Base-by-base conservation (phyloP, 2,797 vertebrate species). In the Lophotriccus pileatus region DNA sequence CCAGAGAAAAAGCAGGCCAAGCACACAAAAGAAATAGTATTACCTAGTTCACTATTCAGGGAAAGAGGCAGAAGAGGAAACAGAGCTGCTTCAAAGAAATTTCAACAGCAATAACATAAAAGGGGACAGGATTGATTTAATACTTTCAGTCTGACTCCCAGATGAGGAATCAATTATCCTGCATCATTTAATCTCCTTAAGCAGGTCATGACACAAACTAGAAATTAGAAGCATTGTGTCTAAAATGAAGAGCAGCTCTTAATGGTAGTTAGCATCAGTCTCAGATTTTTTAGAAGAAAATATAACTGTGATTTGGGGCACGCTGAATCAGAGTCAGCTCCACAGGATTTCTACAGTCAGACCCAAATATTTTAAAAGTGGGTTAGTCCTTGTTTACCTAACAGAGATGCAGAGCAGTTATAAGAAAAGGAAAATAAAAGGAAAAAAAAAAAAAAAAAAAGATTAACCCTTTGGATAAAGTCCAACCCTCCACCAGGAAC, bases 81-180 rank as follows among this genome's bases (percentile, higher is more conserved):
- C 63, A 92, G 47, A 85, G 18, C 44, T 90, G 79, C 72, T 91
- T 87, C 83, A 78, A 84, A 96, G 82, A 79, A 66, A 82, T 94
- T 91, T 67, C 41, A 44, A 32, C 63, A 52, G 56, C 55, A 91
- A 44, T 62, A 93, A 96, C 90, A 70, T 69, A 24, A 84, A 95
- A 93, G 55, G 87, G 14, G 81, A 60, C 34, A 79, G 76, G 84
- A 69, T 56, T 95, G 94, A 97, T 91, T 96, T 96, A 96, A 74
- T 79, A 64, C 79, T 96, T 94, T 68, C 49, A 90, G 84, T 84
- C 74, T 91, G 94, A 96, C 78, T 96, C 88, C 59, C 90, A 92
- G 64, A 94, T 82, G 88, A 92, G 93, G 86, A 97, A 97, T 96
- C 96, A 96, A 92, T 96, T 97, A 93, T 94, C 52, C 86, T 89